Evolutionary conservation across 35 echinoderm and acorn worm genomes (phyloP), one percentile per base, ranked within the genome.

Genomic region (Diadema setosum): DNA sequence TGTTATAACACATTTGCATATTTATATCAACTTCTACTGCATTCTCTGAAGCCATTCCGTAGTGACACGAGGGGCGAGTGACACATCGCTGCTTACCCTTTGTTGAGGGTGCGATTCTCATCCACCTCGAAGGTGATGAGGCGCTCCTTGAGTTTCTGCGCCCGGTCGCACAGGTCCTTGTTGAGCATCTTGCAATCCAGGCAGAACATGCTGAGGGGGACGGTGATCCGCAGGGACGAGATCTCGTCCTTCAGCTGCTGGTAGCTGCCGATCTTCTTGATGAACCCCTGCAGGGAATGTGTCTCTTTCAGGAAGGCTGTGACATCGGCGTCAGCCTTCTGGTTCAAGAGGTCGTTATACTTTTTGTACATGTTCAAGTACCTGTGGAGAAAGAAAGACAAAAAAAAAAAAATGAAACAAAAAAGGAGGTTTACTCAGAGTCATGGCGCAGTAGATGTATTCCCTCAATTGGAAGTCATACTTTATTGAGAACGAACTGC

Each of bases 151-250:
- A 99, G 93, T 58, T 94, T 94, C 75, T 99, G 92, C 20, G 96
- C 92, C 34, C 96, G 48, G 58, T 81, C 83, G 78, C 89, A 92
- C 24, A 99, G 88, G 42, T 99, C 96, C 29, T 74, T 40, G 40
- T 99, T 99, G 11, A 99, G 82, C 44, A 83, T 45, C 55, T 81
- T 86, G 50, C 96, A 99, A 80, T 99, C 96, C 29, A 99, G 82
- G 44, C 96, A 99, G 73, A 99, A 99, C 96, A 99, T 99, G 45
- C 96, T 95, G 59, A 99, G 96, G 32, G 96, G 96, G 24, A 99
- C 96, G 0, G 96, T 95, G 70, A 99, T 95, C 26, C 93, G 56
- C 4, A 99, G 58, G 5, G 86, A 88, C 2, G 96, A 87, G 30
- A 99, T 99, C 90, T 99, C 96, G 39, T 99, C 96, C 44, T 99